Percentiles rank a stretch among this genome's conserved stretches.
Conservation (phyloP, 2,113 vertebrate genomes). For the Pica pica region DNA sequence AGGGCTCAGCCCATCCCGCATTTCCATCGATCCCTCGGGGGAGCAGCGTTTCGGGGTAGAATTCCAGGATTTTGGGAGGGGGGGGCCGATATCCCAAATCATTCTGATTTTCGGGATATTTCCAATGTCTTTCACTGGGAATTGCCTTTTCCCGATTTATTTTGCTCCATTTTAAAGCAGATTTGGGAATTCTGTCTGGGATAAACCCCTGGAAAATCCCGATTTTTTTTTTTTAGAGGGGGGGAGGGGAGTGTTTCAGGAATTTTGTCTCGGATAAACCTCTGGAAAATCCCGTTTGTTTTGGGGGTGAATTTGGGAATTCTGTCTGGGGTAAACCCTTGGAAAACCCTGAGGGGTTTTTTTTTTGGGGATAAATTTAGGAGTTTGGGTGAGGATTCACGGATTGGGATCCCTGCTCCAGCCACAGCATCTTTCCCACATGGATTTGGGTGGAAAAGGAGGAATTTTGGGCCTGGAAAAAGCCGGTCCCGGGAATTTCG, state of each 20-base stretch:
- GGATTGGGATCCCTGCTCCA: background rate
- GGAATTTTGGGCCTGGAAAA: background rate
- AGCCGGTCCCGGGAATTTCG: background rate
- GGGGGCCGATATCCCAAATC: background rate
- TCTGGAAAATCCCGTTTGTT: background rate
- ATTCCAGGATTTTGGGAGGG: background rate
- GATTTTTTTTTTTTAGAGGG: too few relatives aligned
- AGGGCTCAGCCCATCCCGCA: background rate
- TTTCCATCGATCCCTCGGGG: background rate
- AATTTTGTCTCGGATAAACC: background rate
- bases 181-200: background rate
- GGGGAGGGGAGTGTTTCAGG: too few relatives aligned
- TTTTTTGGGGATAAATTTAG: background rate
- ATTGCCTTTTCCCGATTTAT: background rate
- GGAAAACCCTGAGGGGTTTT: background rate
- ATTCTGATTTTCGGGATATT: background rate
- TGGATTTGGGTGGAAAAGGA: background rate
- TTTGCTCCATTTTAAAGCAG: background rate
- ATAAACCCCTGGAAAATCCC: background rate
- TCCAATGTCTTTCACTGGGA: accelerated
- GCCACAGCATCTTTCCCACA: background rate
- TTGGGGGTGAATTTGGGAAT: background rate
- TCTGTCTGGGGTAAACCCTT: background rate
- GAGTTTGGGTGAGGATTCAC: background rate
- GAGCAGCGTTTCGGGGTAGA: background rate